Base-by-base conservation (phyloP, 2,797 vertebrate genomes). In the Syncerus caffer region DNA sequence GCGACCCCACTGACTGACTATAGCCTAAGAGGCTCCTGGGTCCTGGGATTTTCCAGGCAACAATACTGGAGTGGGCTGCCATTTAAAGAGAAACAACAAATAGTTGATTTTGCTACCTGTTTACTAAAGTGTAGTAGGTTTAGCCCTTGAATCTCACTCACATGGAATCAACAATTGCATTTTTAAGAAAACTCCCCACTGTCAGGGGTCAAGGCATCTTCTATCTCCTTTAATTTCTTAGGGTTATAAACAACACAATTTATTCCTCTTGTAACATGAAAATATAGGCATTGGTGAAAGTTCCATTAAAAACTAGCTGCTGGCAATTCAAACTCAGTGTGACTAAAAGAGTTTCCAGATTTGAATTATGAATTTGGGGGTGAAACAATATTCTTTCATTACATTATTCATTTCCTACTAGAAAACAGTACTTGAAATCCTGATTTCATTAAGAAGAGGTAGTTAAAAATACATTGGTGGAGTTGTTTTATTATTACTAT, bases 361-460 rank as follows among this genome's bases (percentile, higher is more conserved):
- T 96, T 23, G 12, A 95, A 83, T 96, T 96, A 42, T 29, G 47
- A 11, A n/a, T n/a, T 4, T 25, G 47, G 38, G 10, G 15, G 3
- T 19, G 4, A 31, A 34, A n/a, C 45, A 27, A 13, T 84, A 25
- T 12, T 13, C 0, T 17, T 93, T 27, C 79, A 42, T 85, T 50
- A 51, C 7, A 55, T 80, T 53, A 93, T 90, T 97, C 60, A 60
- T 78, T 92, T 76, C 95, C 45, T 90, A 57, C 34, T 84, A 86
- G 50, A n/a, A 96, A 83, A 86, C 16, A 38, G 31, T 60, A 8
- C 31, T 71, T 96, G 57, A 80, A 94, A 76, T 93, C 3, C n/a
- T 79, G 29, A 4, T 64, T 92, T 96, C 87, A 93, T 93, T 93
- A 94, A 85, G 42, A 93, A 90, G 93, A 88, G n/a, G 60, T 79